Conservation (phyloP, 1,140 invertebrate species). For the Drosophila pandora region DNA sequence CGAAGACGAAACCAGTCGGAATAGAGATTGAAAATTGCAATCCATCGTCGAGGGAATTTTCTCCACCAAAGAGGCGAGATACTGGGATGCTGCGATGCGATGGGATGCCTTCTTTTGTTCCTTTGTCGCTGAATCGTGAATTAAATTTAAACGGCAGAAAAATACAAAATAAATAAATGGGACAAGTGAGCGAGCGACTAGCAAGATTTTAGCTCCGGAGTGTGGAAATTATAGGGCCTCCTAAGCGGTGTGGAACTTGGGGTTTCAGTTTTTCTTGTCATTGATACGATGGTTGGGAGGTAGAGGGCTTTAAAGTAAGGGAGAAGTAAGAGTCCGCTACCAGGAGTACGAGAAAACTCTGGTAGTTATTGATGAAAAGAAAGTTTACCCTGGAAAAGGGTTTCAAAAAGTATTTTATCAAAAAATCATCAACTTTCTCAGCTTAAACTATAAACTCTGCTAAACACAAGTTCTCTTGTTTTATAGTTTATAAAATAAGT, state of each 20-base stretch:
- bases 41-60: conserved; percentile 53
- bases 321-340: not conserved
- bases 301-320: not conserved
- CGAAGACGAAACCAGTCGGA: conserved; percentile 17
- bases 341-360: not conserved
- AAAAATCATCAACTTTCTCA: not conserved
- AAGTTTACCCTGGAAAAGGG: conserved; percentile 14
- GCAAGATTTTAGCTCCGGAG: conserved; percentile 25
- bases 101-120: conserved; percentile 19
- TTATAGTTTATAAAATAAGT: too few species aligned
- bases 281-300: conserved; percentile 30
- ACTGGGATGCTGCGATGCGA: not conserved
- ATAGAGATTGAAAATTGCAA: conserved; percentile 49
- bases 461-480: too few species aligned
- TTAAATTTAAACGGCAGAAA: conserved; percentile 79
- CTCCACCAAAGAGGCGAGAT: not conserved
- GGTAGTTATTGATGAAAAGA: not conserved
- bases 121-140: conserved; percentile 69
- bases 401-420: too few species aligned
- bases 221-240: conserved; percentile 75
- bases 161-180: conserved; percentile 81
- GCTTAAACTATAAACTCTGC: not conserved
- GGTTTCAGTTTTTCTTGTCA: conserved; percentile 51
- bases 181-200: conserved; percentile 67
- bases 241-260: conserved; percentile 27